Evolutionary conservation across 2,113 vertebrate species (phyloP).

Genomic region (Otus sunia): DNA sequence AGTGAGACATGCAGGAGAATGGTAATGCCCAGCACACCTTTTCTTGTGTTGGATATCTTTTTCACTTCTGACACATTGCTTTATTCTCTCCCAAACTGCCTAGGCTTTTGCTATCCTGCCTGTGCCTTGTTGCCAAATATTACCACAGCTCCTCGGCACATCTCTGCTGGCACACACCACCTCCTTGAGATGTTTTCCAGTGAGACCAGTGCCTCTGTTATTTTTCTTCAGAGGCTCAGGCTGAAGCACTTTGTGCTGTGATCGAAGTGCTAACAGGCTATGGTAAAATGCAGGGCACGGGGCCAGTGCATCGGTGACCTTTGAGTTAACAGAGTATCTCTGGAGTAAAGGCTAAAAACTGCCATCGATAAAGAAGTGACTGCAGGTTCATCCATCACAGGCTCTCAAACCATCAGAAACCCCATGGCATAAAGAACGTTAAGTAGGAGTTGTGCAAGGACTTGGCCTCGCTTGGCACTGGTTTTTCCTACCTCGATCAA

Average conservation of each 20-base stretch:
- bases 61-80: neutral
- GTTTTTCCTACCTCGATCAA: fast-evolving
- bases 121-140: fast-evolving
- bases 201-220: fast-evolving
- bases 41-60: fast-evolving
- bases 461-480: neutral
- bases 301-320: neutral
- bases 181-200: neutral
- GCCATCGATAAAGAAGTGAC: neutral
- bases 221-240: neutral
- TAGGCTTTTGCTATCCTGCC: neutral
- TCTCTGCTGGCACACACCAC: fast-evolving
- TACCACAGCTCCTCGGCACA: fast-evolving
- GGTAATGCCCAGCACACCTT: neutral
- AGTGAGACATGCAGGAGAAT: fast-evolving
- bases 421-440: fast-evolving
- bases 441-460: neutral
- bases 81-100: neutral
- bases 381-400: neutral
- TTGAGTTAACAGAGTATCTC: neutral
- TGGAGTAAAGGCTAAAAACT: neutral
- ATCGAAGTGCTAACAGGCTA: neutral
- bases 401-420: neutral
- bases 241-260: neutral
- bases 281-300: neutral